Conservation (phyloP, 2,888 invertebrate species). For the Calameuta idolon region DNA sequence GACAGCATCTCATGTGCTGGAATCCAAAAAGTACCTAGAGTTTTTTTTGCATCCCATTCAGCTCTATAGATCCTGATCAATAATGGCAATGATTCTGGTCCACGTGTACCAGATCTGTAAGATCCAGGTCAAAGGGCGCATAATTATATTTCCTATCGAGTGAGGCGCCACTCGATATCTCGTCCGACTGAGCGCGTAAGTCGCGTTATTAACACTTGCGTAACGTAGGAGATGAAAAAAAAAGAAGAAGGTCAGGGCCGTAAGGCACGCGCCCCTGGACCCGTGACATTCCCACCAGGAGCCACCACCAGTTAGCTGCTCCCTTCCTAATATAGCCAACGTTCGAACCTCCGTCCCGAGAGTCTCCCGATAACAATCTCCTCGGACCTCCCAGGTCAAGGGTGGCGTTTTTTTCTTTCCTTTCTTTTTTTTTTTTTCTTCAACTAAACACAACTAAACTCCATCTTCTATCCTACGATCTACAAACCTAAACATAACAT, state of each 20-base stretch:
- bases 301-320: background rate
- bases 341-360: constrained; percentile 37
- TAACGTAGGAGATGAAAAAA: background rate
- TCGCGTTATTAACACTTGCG: background rate
- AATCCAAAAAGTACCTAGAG: too few species aligned
- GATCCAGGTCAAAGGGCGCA: background rate
- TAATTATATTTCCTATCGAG: background rate
- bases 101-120: too few species aligned
- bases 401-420: constrained; percentile 28
- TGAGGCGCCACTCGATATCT: background rate
- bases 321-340: constrained; percentile 16
- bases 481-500: constrained; percentile 42
- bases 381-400: constrained; percentile 41
- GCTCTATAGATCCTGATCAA: too few species aligned
- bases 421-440: background rate
- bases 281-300: background rate
- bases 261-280: background rate
- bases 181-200: background rate
- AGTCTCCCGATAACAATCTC: constrained; percentile 45
- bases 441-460: constrained; percentile 34
- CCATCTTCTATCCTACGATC: constrained; percentile 38
- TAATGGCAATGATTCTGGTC: too few species aligned
- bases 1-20: too few species aligned
- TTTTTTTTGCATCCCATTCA: too few species aligned
- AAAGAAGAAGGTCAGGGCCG: background rate